These are phyloP conservation scores for Lochmaea crataegi DNA, from an alignment of 2,888 invertebrate species.

Conservation along the genomic window DNA sequence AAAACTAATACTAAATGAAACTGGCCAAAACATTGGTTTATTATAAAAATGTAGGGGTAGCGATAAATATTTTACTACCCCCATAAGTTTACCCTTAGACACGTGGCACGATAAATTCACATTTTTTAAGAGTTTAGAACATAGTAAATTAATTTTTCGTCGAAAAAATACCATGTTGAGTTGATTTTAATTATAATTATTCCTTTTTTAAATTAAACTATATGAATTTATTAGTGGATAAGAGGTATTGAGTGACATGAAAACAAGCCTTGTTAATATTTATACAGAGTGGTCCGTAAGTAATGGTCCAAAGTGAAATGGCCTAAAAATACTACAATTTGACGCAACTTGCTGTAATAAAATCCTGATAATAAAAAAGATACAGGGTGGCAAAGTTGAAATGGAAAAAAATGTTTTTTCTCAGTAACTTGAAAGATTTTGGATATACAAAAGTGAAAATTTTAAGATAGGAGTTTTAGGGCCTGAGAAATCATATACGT, in stretches of 20 bases:
- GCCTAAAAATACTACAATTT: no score
- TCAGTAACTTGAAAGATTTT: no score
- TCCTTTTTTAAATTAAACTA: slow-evolving; percentile 3
- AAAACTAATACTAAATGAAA: neutral
- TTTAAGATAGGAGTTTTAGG: no score
- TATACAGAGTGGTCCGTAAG: no score
- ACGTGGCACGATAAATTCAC: neutral
- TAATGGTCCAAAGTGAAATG: no score
- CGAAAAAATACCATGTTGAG: neutral
- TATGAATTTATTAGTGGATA: slow-evolving; percentile 2
- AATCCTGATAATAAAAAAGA: no score
- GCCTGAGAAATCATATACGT: no score
- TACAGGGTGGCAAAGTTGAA: no score
- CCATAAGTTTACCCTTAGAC: slow-evolving; percentile 14
- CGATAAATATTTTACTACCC: slow-evolving; percentile 3
- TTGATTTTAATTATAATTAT: slow-evolving; percentile 11
- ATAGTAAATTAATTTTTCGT: neutral
- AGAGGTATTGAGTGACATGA: neutral
- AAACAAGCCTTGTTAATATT: slow-evolving; percentile 11
- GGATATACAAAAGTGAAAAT: no score
- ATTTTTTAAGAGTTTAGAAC: neutral
- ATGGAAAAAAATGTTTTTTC: no score
- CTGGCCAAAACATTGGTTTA: neutral
- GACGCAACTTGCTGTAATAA: no score
- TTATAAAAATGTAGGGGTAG: neutral